Evolutionary conservation across 2,888 invertebrate genomes (phyloP).

Genomic region (Halictus quadricinctus): DNA sequence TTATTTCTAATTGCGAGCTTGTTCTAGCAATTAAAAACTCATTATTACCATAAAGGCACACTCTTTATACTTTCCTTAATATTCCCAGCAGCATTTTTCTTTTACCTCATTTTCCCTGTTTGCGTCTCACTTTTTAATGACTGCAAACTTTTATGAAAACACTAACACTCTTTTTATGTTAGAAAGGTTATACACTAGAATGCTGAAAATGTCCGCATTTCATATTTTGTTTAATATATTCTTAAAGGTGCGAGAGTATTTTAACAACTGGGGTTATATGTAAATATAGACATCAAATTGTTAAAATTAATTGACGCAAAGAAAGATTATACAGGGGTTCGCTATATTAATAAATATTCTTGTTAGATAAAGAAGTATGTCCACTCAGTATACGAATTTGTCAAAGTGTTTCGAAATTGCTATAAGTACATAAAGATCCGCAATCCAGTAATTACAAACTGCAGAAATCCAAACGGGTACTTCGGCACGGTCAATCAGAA

Average conservation of each 20-base stretch:
- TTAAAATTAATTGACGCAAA: background rate
- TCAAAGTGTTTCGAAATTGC: background rate
- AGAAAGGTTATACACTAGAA: background rate
- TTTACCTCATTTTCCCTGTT: constrained; percentile 2
- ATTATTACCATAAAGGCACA: background rate
- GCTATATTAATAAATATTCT: background rate
- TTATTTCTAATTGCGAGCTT: background rate
- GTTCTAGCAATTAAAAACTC: constrained; percentile 2
- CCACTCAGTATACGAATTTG: background rate
- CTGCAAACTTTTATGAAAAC: background rate
- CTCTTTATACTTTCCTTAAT: constrained; percentile 1
- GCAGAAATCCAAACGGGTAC: background rate
- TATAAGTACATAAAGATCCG: background rate
- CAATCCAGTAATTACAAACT: background rate
- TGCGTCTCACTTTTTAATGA: constrained; percentile 3
- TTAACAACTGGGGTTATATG: background rate
- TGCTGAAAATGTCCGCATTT: background rate
- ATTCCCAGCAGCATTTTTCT: background rate
- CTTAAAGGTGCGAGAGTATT: background rate
- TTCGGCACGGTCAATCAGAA: background rate
- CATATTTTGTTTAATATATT: background rate
- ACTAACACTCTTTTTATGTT: background rate
- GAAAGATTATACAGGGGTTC: background rate
- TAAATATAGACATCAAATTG: background rate
- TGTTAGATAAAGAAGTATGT: background rate